Evolutionary conservation across 2,797 vertebrate genomes (phyloP).

Genomic region (Heliangelus exortis): DNA sequence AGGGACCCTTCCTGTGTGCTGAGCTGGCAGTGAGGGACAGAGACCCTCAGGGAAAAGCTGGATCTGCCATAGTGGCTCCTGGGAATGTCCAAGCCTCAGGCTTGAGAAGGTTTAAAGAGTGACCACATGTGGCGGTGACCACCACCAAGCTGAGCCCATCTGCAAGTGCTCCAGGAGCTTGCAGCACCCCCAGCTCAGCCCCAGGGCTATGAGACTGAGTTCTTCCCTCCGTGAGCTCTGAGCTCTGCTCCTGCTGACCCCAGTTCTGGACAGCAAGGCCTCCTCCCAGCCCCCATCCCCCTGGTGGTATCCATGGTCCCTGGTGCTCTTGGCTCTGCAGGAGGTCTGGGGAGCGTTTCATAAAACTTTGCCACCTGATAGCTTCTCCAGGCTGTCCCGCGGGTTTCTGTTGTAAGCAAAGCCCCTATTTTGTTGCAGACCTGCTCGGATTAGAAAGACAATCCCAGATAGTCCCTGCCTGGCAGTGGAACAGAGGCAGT

Average conservation of each 20-base stretch:
- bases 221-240: background rate
- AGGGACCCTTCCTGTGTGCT: background rate
- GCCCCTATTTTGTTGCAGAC: background rate
- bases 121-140: background rate
- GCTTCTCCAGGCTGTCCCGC: background rate
- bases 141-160: background rate
- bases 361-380: background rate
- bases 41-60: background rate
- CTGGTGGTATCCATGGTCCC: background rate
- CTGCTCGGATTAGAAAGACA: conserved; percentile 20
- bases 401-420: conserved; percentile 8
- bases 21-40: background rate
- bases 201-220: background rate
- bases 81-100: background rate
- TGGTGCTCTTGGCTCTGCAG: background rate
- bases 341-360: background rate
- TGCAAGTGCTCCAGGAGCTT: background rate
- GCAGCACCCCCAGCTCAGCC: background rate
- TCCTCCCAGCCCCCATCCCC: background rate
- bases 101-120: background rate
- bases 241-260: background rate
- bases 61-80: background rate
- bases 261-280: background rate
- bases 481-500: background rate
- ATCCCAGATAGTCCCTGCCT: background rate